Evolutionary conservation across 2,113 vertebrate species (phyloP), one percentile per base, ranked within the genome.

Genomic region (Amia ocellicauda): DNA sequence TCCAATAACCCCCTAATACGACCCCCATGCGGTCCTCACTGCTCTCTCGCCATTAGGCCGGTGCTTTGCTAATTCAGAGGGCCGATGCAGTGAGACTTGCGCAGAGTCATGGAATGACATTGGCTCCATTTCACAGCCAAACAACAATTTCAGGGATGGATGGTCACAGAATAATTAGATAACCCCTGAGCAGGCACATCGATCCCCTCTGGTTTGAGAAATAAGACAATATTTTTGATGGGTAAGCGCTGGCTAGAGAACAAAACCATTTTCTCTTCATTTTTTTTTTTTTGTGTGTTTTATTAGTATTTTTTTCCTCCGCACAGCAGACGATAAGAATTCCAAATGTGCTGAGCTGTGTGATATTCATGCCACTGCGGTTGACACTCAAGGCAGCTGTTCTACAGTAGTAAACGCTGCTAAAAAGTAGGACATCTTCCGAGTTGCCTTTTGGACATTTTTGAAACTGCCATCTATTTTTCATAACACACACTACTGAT

Each of bases 121-220:
- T 68, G 70, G 69, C 75, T 81, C 75, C 27, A 66, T 80, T 77
- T 78, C 59, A 40, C 64, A 75, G 62, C 69, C 73, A 81, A 76
- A 78, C 79, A 80, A 80, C 78, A 77, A 80, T 80, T 81, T 82
- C 71, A 84, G 64, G 75, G 75, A 69, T 75, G 78, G 66, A 47
- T 69, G 70, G 72, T 69, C 71, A 55, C 56, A 72, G 60, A 78
- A 72, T 80, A 78, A 80, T 80, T 80, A 74, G 69, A 78, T 63
- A 71, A 49, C 43, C 63, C 53, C 62, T 52, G 29, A 72, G 71
- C 62, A 41, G 58, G 67, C 73, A 61, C 72, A 75, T 77, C 59
- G 70, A 81, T 78, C 73, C 69, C 68, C 26, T 11, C 61, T 56
- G 11, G 29, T 56, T 67, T 72, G 62, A 70, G 50, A 60, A 80